These are phyloP conservation scores for Schizotus pectinicornis DNA, from an alignment of 2,888 invertebrate genomes.

Conservation along the genomic window DNA sequence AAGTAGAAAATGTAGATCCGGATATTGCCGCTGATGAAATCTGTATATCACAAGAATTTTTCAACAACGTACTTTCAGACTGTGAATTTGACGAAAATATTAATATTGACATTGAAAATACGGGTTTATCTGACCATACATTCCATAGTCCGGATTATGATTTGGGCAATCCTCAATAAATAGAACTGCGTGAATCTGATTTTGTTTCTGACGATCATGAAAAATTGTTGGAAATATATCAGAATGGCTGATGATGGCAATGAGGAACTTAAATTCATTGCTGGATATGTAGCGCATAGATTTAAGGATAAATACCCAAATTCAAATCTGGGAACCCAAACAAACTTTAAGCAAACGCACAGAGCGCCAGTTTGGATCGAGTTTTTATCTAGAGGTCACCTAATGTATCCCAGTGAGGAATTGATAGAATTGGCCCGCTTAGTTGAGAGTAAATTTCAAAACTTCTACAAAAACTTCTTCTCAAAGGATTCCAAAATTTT, in stretches of 20 bases:
- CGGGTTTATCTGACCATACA: neutral
- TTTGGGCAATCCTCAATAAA: neutral
- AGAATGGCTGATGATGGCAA: neutral
- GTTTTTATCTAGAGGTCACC: conserved; percentile 26
- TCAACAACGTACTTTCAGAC: too few species aligned
- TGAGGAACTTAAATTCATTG: conserved; percentile 20
- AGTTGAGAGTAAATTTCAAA: conserved; percentile 16
- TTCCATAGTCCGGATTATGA: conserved; percentile 1
- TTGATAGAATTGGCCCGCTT: conserved; percentile 14
- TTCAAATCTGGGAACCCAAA: conserved; percentile 2
- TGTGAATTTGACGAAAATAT: too few species aligned
- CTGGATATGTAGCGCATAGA: conserved; percentile 27
- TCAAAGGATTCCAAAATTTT: neutral
- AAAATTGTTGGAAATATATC: conserved; percentile 1
- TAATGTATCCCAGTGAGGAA: conserved; percentile 23
- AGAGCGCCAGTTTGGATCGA: conserved; percentile 16
- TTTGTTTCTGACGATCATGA: conserved; percentile 1
- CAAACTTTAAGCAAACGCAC: neutral
- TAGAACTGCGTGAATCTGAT: neutral
- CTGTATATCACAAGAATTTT: conserved; percentile 6
- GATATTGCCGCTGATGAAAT: too few species aligned
- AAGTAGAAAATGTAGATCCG: neutral
- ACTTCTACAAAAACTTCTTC: conserved; percentile 2
- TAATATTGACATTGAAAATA: neutral
- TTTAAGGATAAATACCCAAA: conserved; percentile 26